Conservation (phyloP, 2,797 vertebrate species). For the Sebastes dallii region DNA sequence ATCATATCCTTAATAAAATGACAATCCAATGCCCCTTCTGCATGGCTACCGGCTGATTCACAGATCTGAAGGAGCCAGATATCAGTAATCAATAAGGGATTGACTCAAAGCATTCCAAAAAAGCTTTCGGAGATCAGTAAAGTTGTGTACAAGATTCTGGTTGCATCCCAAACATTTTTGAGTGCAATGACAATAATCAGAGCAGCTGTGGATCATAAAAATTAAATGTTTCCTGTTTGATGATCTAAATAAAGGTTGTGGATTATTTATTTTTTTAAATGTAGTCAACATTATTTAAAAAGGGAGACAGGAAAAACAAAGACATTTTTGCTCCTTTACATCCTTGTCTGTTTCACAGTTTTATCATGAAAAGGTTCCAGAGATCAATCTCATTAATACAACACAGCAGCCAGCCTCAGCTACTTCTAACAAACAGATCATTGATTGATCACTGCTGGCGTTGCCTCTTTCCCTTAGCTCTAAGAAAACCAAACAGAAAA, state of each 20-base stretch:
- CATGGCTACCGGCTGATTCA: background rate
- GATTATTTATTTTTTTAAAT: background rate
- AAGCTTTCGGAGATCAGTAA: conserved; percentile 5
- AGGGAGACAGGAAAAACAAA: background rate
- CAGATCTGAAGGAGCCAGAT: conserved; percentile 22
- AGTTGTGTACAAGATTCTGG: background rate
- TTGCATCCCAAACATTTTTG: background rate
- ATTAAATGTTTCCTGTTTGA: background rate
- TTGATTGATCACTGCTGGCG: conserved; percentile 47
- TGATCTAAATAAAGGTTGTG: background rate
- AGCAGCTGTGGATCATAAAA: background rate
- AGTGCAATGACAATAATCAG: background rate
- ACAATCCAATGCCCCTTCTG: background rate
- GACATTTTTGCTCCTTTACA: conserved; percentile 6
- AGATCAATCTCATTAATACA: conserved; percentile 58
- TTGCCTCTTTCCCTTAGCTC: conserved; percentile 8
- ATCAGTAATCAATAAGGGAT: conserved; percentile 18
- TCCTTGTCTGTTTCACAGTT: conserved; percentile 18
- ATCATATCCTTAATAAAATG: background rate
- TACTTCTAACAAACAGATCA: conserved; percentile 58
- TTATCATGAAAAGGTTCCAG: conserved; percentile 45
- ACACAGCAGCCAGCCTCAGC: conserved; percentile 48
- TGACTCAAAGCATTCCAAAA: conserved; percentile 13
- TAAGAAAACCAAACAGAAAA: conserved; percentile 36
- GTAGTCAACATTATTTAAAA: background rate